Evolutionary conservation across 2,888 invertebrate species (phyloP).

Genomic region (Lathronympha strigana): DNA sequence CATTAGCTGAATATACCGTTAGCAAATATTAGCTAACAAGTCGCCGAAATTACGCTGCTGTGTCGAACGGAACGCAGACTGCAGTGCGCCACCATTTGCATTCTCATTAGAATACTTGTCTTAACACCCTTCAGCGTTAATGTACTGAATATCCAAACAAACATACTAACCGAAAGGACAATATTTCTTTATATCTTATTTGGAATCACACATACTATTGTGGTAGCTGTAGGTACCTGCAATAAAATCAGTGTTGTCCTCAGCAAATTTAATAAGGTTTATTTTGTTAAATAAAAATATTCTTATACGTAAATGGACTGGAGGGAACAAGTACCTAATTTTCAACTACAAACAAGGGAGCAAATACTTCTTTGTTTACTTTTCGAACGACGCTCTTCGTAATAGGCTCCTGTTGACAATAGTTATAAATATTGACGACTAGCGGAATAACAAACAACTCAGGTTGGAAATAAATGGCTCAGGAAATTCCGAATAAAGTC

Average conservation of each 20-base stretch:
- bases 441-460: constrained; percentile 20
- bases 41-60: constrained; percentile 49
- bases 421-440: constrained; percentile 13
- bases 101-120: constrained; percentile 62
- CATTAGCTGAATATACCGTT: constrained; percentile 17
- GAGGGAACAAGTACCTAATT: background rate
- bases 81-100: constrained; percentile 60
- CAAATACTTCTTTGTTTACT: constrained; percentile 8
- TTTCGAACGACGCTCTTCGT: constrained; percentile 1
- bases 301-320: background rate
- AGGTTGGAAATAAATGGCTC: constrained; percentile 25
- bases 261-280: background rate
- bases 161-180: too few relatives aligned
- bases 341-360: background rate
- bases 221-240: background rate
- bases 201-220: too few relatives aligned
- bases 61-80: constrained; percentile 52
- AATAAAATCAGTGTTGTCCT: background rate
- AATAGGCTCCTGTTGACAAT: constrained; percentile 11
- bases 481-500: background rate
- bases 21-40: constrained; percentile 45
- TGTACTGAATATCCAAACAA: constrained; percentile 43
- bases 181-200: constrained; percentile 1
- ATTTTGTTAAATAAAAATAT: background rate
- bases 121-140: constrained; percentile 51